Conservation (phyloP, 2,113 vertebrate species). For the Mirza zaza region DNA sequence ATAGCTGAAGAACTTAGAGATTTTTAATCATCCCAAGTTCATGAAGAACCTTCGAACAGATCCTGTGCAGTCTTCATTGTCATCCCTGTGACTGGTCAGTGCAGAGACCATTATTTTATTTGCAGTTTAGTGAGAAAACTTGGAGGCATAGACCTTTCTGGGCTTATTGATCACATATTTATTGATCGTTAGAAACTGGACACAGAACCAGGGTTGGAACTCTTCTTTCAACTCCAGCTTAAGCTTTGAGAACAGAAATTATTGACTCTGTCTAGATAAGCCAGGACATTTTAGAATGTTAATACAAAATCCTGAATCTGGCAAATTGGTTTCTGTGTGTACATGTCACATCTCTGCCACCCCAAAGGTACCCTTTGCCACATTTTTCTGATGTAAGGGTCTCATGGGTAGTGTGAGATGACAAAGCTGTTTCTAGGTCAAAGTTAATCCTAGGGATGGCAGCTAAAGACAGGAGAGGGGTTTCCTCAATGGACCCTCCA, state of each 20-base stretch:
- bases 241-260: neutral
- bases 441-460: neutral
- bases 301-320: neutral
- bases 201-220: neutral
- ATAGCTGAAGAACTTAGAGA: neutral
- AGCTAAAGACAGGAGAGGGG: neutral
- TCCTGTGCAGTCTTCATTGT: neutral
- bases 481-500: neutral
- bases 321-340: neutral
- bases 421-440: neutral
- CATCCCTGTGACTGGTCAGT: neutral
- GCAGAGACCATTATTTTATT: neutral
- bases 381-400: neutral
- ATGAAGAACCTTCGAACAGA: neutral
- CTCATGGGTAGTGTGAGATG: neutral
- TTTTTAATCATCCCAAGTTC: neutral
- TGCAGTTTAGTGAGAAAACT: neutral
- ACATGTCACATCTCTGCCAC: neutral
- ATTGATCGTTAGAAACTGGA: neutral
- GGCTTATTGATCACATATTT: neutral
- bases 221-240: neutral
- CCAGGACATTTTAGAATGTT: neutral
- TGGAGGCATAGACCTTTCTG: neutral
- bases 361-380: neutral
- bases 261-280: neutral